A percentile compares a stretch with the other conserved stretches of the same genome.
Evolutionary conservation across 2,888 invertebrate species (phyloP).

Genomic region (Coenonympha glycerion): DNA sequence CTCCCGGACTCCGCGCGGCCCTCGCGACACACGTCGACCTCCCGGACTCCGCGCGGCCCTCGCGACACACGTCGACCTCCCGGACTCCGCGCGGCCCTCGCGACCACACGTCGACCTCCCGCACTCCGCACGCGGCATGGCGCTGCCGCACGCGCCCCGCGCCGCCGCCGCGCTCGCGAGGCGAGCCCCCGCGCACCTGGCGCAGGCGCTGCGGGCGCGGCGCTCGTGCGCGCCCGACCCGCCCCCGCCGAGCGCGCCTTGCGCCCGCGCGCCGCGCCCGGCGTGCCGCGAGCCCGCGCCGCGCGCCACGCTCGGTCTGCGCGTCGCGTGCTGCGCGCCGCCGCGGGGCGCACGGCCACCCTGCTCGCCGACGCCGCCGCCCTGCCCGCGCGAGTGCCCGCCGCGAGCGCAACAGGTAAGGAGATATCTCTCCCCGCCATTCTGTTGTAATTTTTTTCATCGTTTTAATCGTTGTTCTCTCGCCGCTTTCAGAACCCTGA

Average conservation of each 20-base stretch:
- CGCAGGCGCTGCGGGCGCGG: too few species aligned
- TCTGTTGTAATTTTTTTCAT: not conserved
- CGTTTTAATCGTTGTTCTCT: not conserved
- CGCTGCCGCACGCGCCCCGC: slow-evolving; percentile 21
- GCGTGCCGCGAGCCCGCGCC: slow-evolving; percentile 17
- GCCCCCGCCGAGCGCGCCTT: not conserved
- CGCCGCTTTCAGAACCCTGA: not conserved
- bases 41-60: not conserved
- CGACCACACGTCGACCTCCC: not conserved
- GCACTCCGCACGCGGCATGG: not conserved
- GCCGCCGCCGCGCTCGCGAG: slow-evolving; percentile 12
- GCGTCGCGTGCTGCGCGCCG: slow-evolving; percentile 37
- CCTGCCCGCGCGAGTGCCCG: not conserved
- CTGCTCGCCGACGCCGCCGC: not conserved
- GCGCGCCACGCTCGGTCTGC: slow-evolving; percentile 29
- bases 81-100: not conserved
- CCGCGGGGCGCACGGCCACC: not conserved
- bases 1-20: too few species aligned
- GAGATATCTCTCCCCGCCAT: not conserved
- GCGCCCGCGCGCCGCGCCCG: not conserved
- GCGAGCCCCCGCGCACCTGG: not conserved
- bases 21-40: not conserved
- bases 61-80: not conserved
- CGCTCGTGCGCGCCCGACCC: not conserved
- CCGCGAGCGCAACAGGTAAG: not conserved